Conservation (phyloP, 1,140 invertebrate species). For the Drosophila tsacasi region DNA sequence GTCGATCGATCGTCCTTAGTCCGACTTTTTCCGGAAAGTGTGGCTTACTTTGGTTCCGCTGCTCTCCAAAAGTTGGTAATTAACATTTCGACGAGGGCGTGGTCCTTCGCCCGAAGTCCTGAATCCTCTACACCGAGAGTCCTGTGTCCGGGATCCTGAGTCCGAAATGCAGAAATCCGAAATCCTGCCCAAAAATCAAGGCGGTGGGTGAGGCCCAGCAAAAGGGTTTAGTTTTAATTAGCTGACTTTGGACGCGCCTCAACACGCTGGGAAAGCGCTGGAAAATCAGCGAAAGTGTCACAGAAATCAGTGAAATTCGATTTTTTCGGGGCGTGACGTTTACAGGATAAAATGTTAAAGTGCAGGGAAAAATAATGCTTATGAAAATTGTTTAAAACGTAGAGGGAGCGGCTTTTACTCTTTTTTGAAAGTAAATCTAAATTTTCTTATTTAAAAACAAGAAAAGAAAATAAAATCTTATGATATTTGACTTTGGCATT, state of each 20-base stretch:
- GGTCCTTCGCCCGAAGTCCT: slow-evolving; percentile 3
- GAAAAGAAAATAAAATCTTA: too few species aligned
- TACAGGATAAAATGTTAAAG: slow-evolving; percentile 9
- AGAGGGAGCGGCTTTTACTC: not conserved
- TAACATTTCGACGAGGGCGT: slow-evolving; percentile 60
- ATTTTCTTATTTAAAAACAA: not conserved
- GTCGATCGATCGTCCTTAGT: slow-evolving; percentile 46
- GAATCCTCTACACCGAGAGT: not conserved
- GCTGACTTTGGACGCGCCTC: slow-evolving; percentile 62
- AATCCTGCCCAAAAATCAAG: slow-evolving; percentile 8
- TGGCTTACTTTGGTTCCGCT: slow-evolving; percentile 82
- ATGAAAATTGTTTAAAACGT: not conserved
- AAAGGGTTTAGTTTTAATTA: slow-evolving; percentile 65
- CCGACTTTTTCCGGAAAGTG: slow-evolving; percentile 74
- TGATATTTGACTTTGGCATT: too few species aligned
- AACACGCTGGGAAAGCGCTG: not conserved
- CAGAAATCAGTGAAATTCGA: slow-evolving; percentile 12
- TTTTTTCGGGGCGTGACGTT: slow-evolving; percentile 21
- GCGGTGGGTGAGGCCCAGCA: slow-evolving; percentile 15
- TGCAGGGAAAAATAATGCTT: not conserved
- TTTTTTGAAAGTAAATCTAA: not conserved
- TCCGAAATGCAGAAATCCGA: not conserved
- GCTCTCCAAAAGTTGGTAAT: slow-evolving; percentile 65
- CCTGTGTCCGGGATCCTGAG: not conserved
- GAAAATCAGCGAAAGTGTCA: slow-evolving; percentile 19